Evolutionary conservation across 92 coral and sea anemone species (phyloP).

Genomic region (Porites rus): DNA sequence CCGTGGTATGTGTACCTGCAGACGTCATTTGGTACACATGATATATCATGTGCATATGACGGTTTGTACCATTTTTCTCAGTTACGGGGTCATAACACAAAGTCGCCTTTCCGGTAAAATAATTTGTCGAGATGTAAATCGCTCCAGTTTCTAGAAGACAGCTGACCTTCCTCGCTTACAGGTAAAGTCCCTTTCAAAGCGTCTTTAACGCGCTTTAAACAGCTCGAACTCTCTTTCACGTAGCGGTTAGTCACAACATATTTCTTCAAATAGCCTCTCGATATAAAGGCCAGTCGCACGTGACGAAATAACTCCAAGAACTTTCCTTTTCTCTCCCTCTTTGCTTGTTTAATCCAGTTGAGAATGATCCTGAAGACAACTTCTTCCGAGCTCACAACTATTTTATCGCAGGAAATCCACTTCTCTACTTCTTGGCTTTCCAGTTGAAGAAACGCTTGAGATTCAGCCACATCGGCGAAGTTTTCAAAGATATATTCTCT

Average conservation of each 20-base stretch:
- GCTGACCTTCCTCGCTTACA: not conserved
- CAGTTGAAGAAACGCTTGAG: not conserved
- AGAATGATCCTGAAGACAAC: constrained; percentile 1
- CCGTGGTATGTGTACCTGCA: too few species aligned
- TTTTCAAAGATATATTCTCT: not conserved
- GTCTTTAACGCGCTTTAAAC: not conserved
- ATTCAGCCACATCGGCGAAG: not conserved
- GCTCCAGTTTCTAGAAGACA: not conserved
- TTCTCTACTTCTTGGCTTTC: constrained; percentile 5
- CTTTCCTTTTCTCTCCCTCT: not conserved
- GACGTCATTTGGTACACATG: too few species aligned
- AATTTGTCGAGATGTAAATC: not conserved
- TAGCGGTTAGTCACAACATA: not conserved
- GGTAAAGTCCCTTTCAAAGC: not conserved
- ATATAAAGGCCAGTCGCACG: not conserved
- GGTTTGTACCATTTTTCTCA: not conserved
- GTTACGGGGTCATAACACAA: not conserved
- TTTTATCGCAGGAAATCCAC: not conserved
- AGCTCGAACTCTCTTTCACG: not conserved
- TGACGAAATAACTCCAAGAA: constrained; percentile 10
- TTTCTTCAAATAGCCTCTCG: not conserved
- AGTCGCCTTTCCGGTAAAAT: not conserved
- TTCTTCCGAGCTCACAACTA: not conserved
- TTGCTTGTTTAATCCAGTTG: not conserved
- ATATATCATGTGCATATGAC: not conserved